phyloP scores from a whole-genome alignment of 2,797 vertebrate genomes.

The Urocyon cinereoargenteus region DNA sequence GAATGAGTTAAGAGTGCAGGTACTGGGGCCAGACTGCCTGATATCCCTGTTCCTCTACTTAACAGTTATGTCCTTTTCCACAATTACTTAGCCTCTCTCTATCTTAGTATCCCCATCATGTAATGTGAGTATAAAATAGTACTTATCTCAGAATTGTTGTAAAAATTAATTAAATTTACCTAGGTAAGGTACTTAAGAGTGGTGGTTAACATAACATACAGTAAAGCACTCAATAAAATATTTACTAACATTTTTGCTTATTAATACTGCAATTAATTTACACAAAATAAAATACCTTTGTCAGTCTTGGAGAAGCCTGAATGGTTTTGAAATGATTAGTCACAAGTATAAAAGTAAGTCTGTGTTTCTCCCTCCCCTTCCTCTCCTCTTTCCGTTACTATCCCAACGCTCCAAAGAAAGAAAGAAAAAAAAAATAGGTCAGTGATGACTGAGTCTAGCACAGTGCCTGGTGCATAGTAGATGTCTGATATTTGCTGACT shows the following conservation, averaged over 20 bases:
- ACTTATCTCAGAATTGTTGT: not conserved
- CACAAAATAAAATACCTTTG: not conserved
- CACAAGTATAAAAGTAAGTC: not conserved
- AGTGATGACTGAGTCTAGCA: not conserved
- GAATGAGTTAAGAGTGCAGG: not conserved
- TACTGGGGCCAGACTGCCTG: not conserved
- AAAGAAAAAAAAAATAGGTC: not conserved
- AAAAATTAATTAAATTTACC: slow-evolving; percentile 28
- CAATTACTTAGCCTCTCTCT: not conserved
- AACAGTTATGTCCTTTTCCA: not conserved
- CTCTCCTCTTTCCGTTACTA: not conserved
- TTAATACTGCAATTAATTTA: not conserved
- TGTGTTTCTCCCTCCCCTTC: not conserved
- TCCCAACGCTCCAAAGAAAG: not conserved
- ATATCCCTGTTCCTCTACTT: not conserved
- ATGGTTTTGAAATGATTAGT: not conserved
- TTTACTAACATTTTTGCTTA: not conserved
- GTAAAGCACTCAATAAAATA: not conserved
- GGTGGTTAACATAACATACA: not conserved
- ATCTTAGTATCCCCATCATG: not conserved
- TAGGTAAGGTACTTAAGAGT: not conserved
- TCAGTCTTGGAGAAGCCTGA: not conserved
- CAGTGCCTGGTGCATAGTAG: not conserved
- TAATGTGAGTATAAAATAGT: not conserved
- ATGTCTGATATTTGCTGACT: not conserved